phyloP scores from a whole-genome alignment of 2,113 vertebrate genomes.

The Hyla sarda region DNA sequence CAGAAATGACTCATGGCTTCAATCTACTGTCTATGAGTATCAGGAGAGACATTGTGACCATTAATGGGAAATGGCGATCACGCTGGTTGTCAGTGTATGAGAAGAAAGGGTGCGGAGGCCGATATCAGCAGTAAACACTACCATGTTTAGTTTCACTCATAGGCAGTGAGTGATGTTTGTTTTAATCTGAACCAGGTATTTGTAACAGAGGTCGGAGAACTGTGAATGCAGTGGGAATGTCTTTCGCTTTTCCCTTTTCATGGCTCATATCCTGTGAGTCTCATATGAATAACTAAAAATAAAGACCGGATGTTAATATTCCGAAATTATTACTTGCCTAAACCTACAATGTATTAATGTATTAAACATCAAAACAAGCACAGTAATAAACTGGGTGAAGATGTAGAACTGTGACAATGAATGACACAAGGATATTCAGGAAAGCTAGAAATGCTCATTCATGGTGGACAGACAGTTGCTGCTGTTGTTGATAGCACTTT shows the following conservation, averaged over 20 bases:
- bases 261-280: neutral
- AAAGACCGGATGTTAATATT: too few species aligned
- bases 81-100: neutral
- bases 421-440: too few species aligned
- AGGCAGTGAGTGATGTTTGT: conserved; percentile 3
- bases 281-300: too few species aligned
- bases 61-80: neutral
- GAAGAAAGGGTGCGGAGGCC: neutral
- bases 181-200: neutral
- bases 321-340: too few species aligned
- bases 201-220: neutral
- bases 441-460: too few species aligned
- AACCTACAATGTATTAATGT: too few species aligned
- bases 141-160: conserved; percentile 18
- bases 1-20: conserved; percentile 28
- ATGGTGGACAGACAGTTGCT: too few species aligned
- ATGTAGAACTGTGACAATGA: too few species aligned
- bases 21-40: neutral
- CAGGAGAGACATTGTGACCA: neutral
- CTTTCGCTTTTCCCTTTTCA: neutral
- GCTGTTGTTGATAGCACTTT: too few species aligned
- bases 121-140: conserved; percentile 3
- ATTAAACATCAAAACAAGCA: too few species aligned
- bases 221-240: neutral
- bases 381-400: too few species aligned